Evolutionary conservation across 2,797 vertebrate genomes (phyloP).

Genomic region (Morus bassanus): DNA sequence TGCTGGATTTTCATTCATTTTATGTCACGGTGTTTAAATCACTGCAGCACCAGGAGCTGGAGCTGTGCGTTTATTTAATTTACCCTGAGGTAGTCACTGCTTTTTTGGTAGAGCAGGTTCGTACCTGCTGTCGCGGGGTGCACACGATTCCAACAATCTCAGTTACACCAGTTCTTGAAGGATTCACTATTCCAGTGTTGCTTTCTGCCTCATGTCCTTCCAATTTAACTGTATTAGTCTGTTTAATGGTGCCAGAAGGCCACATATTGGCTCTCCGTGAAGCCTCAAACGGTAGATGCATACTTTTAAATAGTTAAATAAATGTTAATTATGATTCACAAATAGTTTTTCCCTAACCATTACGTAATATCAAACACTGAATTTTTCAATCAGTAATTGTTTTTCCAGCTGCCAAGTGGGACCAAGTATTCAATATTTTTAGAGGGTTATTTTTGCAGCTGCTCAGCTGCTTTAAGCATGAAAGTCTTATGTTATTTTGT

Average conservation of each 20-base stretch:
- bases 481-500: conserved; percentile 12
- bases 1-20: background rate
- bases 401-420: conserved; percentile 45
- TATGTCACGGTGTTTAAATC: background rate
- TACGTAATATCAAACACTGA: conserved; percentile 48
- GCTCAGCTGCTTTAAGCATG: background rate
- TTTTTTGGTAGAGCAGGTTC: background rate
- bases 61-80: background rate
- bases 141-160: background rate
- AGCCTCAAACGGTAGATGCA: conserved; percentile 19
- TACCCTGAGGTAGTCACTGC: background rate
- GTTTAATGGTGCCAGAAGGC: conserved; percentile 25
- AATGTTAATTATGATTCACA: conserved; percentile 55
- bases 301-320: conserved; percentile 55
- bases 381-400: conserved; percentile 63
- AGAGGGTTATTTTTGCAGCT: conserved; percentile 58
- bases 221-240: background rate
- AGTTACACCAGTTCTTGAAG: background rate
- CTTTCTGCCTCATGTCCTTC: background rate
- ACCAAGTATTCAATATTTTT: conserved; percentile 49
- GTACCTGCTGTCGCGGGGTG: background rate
- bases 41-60: background rate
- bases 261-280: background rate
- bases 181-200: background rate
- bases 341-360: conserved; percentile 46